Evolutionary conservation across 2,113 vertebrate genomes (phyloP).

Genomic region (Oenanthe oenanthe): DNA sequence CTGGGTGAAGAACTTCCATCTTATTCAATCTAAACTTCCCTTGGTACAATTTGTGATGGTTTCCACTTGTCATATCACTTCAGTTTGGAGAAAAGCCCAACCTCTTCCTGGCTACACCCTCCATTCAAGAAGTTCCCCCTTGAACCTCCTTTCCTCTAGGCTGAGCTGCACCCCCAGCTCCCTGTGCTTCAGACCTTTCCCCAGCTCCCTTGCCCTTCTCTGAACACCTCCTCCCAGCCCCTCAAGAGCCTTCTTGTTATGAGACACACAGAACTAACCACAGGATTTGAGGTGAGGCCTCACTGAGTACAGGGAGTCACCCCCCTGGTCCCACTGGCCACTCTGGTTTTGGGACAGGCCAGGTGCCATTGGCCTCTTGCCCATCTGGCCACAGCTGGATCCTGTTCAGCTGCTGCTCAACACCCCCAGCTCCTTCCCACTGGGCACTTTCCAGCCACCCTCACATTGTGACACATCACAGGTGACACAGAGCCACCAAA

Average conservation of each 20-base stretch:
- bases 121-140: neutral
- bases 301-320: neutral
- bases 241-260: neutral
- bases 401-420: neutral
- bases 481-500: neutral
- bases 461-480: neutral
- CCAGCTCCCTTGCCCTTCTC: neutral
- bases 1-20: neutral
- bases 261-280: neutral
- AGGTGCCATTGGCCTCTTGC: neutral
- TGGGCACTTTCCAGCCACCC: neutral
- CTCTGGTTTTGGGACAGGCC: neutral
- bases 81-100: neutral
- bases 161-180: neutral
- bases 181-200: neutral
- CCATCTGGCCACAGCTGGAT: neutral
- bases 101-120: neutral
- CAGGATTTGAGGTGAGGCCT: neutral
- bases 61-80: fast-evolving
- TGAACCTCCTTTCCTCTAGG: neutral
- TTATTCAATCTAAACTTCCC: neutral
- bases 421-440: neutral
- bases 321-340: neutral
- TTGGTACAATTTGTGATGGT: neutral
- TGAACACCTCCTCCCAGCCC: fast-evolving